Evolutionary conservation across 2,888 invertebrate genomes (phyloP), one percentile per base, ranked within the genome.

Genomic region (Parnassius smintheus): DNA sequence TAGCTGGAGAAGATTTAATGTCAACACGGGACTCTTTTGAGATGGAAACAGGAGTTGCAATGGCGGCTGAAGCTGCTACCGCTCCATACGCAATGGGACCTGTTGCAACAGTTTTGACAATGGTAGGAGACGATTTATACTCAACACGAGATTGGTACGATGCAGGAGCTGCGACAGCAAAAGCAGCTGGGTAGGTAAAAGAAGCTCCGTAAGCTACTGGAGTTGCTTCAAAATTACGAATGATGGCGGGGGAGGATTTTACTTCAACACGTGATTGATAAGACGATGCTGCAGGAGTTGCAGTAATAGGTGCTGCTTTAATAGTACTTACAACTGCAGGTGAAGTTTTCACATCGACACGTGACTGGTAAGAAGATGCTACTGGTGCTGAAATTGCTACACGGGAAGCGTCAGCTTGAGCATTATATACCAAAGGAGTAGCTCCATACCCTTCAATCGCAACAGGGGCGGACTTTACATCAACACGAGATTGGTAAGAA

Each of bases 1-100:
- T 41, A n/a, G 53, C 61, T 0, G 62, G 66, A 35, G 68, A 64
- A 7, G 68, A 66, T 44, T 75, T 51, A 59, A 65, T 65, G 9
- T 70, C 84, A 46, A 85, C 71, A 62, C 84, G 80, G 11, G 82
- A 82, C 65, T 83, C 84, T 73, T 89, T 88, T 48, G 83, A 71
- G 48, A 87, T 86, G 22, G 84, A 76, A 58, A 78, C 70, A 12
- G 85, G 80, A 9, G 74, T 74, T 8, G 74, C 71, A 57, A 74
- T 67, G n/a, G 73, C 69, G 8, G 75, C 69, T n/a, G 74, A 68
- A 12, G 72, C 59, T 0, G 67, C 62, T 42, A 50, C 22, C 12
- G 57, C 13, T 2, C 13, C 18, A 44, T 42, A 54, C 18, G 50
- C 13, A 49, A 58, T 12, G 10, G 58, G 58, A 50, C 44, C 42